Evolutionary conservation across 2,797 vertebrate species (phyloP).

Genomic region (Gallirallus australis): DNA sequence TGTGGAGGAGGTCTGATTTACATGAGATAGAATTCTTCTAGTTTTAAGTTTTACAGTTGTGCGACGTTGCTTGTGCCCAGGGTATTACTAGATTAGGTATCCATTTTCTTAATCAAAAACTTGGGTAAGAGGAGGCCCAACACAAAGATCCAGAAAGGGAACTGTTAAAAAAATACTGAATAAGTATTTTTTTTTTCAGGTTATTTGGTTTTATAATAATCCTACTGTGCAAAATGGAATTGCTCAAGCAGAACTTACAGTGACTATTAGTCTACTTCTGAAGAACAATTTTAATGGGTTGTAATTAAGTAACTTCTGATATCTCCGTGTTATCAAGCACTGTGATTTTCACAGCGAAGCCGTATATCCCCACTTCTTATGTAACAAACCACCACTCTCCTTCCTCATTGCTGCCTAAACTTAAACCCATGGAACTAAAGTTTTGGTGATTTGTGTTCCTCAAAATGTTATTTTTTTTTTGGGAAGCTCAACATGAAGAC

Average conservation of each 20-base stretch:
- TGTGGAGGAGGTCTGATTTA: constrained; percentile 25
- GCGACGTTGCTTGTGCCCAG: neutral
- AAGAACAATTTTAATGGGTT: neutral
- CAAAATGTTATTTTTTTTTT: neutral
- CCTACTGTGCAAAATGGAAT: neutral
- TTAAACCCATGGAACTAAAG: neutral
- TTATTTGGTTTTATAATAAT: constrained; percentile 18
- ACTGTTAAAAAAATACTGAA: neutral
- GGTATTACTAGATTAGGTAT: constrained; percentile 15
- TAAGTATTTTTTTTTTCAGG: neutral
- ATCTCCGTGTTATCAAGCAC: neutral
- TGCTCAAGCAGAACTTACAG: neutral
- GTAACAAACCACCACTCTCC: neutral
- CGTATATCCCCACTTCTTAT: neutral
- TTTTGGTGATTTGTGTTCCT: neutral
- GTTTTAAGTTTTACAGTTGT: neutral
- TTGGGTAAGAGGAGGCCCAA: neutral
- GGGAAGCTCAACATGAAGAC: neutral
- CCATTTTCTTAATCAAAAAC: constrained; percentile 24
- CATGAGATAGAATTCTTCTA: neutral
- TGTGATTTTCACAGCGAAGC: neutral
- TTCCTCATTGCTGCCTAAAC: neutral
- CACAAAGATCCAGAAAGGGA: neutral
- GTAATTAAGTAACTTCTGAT: constrained; percentile 29
- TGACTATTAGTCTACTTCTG: neutral